Evolutionary conservation across 2,888 invertebrate species (phyloP).

Genomic region (Drosophila percnosoma): DNA sequence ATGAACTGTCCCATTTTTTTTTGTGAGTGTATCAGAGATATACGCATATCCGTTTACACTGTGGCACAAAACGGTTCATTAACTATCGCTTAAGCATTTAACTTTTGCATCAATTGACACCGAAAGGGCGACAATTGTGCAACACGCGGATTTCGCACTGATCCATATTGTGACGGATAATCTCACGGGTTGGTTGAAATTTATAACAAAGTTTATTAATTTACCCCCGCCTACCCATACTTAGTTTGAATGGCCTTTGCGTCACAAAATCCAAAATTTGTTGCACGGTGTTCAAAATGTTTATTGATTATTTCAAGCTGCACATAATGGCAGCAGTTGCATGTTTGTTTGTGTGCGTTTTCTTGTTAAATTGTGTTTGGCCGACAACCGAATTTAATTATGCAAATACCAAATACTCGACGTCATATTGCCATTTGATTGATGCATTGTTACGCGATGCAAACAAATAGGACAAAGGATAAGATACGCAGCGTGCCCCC

Average conservation of each 20-base stretch:
- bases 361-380: slow-evolving; percentile 25
- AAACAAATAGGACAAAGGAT: not conserved
- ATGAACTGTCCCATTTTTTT: not conserved
- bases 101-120: slow-evolving; percentile 10
- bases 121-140: not conserved
- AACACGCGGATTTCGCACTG: slow-evolving; percentile 5
- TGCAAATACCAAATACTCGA: slow-evolving; percentile 35
- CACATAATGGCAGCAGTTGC: slow-evolving; percentile 8
- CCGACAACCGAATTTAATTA: slow-evolving; percentile 43
- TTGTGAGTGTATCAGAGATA: slow-evolving; percentile 1
- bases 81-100: slow-evolving; percentile 25
- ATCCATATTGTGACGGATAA: not conserved
- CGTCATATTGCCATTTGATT: slow-evolving; percentile 23
- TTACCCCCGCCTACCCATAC: not conserved
- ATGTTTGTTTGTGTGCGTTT: slow-evolving; percentile 17
- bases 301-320: slow-evolving; percentile 38
- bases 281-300: slow-evolving; percentile 24
- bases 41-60: slow-evolving; percentile 24
- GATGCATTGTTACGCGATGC: not conserved
- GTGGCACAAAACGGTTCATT: slow-evolving; percentile 24
- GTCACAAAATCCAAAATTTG: not conserved
- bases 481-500: not conserved
- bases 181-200: not conserved
- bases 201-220: not conserved
- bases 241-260: not conserved